Conservation (phyloP, 2,888 invertebrate genomes). For the Slavum lentiscoides region DNA sequence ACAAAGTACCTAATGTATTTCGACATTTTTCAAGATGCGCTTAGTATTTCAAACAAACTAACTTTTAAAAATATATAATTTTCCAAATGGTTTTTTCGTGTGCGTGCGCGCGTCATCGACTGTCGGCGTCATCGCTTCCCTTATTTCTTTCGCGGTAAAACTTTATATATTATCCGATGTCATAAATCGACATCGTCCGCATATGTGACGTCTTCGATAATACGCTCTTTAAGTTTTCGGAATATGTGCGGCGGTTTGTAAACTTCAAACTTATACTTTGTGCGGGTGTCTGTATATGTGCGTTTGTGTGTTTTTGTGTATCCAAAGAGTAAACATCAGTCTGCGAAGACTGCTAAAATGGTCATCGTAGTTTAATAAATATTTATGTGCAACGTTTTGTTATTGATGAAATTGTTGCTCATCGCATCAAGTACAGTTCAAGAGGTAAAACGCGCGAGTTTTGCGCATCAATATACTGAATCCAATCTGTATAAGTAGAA, state of each 20-base stretch:
- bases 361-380: too few relatives aligned
- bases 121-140: neutral
- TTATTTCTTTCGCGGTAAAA: neutral
- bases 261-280: conserved; percentile 8
- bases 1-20: conserved; percentile 1
- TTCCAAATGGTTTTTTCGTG: conserved; percentile 21
- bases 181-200: conserved; percentile 26
- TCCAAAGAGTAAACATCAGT: neutral
- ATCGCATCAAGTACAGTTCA: neutral
- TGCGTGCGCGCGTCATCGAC: too few relatives aligned
- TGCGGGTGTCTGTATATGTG: neutral
- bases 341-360: neutral
- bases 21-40: neutral
- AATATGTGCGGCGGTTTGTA: conserved; percentile 12
- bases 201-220: conserved; percentile 14
- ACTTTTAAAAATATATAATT: conserved; percentile 33
- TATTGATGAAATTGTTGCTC: too few relatives aligned
- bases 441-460: neutral
- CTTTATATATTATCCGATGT: conserved; percentile 26
- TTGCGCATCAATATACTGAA: neutral
- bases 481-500: too few relatives aligned
- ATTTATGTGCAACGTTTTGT: too few relatives aligned
- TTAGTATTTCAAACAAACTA: neutral
- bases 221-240: conserved; percentile 2
- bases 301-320: neutral